Evolutionary conservation across 2,888 invertebrate species (phyloP), one percentile per base, ranked within the genome.

Genomic region (Aporophyla lueneburgensis): DNA sequence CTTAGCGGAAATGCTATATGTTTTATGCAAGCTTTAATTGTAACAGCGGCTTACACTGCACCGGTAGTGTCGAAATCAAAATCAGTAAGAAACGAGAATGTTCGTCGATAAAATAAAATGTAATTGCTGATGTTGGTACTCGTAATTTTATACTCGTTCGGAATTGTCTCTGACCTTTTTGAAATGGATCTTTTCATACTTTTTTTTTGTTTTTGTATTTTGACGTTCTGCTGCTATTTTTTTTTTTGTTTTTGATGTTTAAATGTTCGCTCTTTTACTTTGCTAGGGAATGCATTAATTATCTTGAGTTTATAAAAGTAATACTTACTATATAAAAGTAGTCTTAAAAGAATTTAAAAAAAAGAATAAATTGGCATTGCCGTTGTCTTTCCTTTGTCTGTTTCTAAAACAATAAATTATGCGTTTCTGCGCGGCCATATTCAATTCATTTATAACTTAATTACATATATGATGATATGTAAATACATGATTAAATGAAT

Each of bases 1-100:
- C 68, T 81, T 84, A 83, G 76, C 86, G 88, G 86, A 89, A 88
- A 88, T 86, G 78, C 83, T 84, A 27, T 83, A 78, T 86, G 86
- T 76, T 84, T 83, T 84, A 78, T 83, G 87, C 83, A 80, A 80
- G 80, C 74, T 74, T 85, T 85, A 83, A 85, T 86, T 80, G 75
- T 83, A 69, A 63, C 62, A 53, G 71, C 69, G 40, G 80, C 72
- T 59, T 65, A 76, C 49, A 59, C 65, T 66, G 21, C 62, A 74
- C 70, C 76, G 80, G 76, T 80, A 74, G 87, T 84, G 82, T 86
- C 49, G 83, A 86, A 87, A 86, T 80, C 79, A 67, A 71, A 84
- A 82, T 85, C 67, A 63, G 75, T 71, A 59, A 66, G 66, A 74
- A 78, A 78, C 70, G 61, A 80, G 77, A 71, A 78, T 76, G 49